Evolutionary conservation across 2,888 invertebrate species (phyloP).

Genomic region (Ophion costatus): DNA sequence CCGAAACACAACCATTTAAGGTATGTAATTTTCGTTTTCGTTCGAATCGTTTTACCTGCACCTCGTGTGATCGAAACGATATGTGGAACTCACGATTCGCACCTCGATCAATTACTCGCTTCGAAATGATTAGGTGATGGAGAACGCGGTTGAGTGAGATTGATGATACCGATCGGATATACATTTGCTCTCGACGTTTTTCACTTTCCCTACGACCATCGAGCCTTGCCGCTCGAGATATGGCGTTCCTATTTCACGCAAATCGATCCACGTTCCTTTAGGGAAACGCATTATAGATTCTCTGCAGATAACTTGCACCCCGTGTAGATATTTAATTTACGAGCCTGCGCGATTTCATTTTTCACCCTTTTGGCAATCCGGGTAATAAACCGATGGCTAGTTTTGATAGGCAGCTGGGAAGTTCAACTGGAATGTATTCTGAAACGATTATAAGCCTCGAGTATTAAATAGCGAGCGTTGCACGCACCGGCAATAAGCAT

Average conservation of each 20-base stretch:
- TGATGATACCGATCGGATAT: slow-evolving; percentile 37
- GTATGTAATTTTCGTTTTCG: slow-evolving; percentile 66
- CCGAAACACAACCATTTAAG: slow-evolving; percentile 60
- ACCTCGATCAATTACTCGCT: slow-evolving; percentile 56
- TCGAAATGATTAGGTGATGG: slow-evolving; percentile 53
- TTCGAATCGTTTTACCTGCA: slow-evolving; percentile 51
- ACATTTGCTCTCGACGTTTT: slow-evolving; percentile 16
- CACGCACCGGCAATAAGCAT: slow-evolving; percentile 7
- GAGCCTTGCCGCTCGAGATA: slow-evolving; percentile 5
- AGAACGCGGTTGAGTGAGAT: slow-evolving; percentile 56
- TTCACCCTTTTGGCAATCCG: not conserved
- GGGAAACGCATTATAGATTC: slow-evolving; percentile 3
- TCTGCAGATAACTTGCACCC: not conserved
- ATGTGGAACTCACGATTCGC: slow-evolving; percentile 49
- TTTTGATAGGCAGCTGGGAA: slow-evolving; percentile 9
- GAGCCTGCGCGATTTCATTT: not conserved
- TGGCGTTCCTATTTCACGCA: not conserved
- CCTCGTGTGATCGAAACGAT: slow-evolving; percentile 19
- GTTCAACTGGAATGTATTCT: slow-evolving; percentile 7
- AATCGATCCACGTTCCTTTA: not conserved
- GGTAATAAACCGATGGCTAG: not conserved
- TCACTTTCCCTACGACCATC: slow-evolving; percentile 31
- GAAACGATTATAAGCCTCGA: not conserved
- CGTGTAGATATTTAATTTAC: not conserved
- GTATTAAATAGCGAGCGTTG: not conserved